Evolutionary conservation across 2,113 vertebrate genomes (phyloP), one percentile per base, ranked within the genome.

Genomic region (Phalacrocorax pelagicus): DNA sequence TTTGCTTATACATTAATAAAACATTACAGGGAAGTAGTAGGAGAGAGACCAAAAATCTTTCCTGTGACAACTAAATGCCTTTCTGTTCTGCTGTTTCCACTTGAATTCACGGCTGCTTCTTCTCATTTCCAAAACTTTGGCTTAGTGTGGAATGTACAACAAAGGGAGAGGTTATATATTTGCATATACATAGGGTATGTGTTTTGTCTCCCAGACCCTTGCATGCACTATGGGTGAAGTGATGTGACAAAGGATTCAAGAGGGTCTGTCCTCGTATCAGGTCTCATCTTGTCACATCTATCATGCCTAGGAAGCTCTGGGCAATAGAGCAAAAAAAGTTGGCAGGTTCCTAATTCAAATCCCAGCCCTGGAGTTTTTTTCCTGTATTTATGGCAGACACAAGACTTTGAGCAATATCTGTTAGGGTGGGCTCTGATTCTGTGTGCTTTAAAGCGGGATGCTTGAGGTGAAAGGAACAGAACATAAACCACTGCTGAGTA

Each of bases 1-100:
- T 91, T 95, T 88, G 40, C 66, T 91, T 93, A 44, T 75, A 58
- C 24, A 77, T 97, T 96, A 97, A 96, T 95, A 96, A 97, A 96
- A 94, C 83, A 93, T 97, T 95, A 88, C 67, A 91, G 36, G 78
- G 78, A 96, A 94, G 90, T 91, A 95, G 88, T 91, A 88, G 73
- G 47, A 91, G 77, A 95, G 38, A 93, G 81, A 95, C 79, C 58
- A 92, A 95, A 96, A 96, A 95, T 92, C 91, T 96, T 94, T 69
- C 58, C 38, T 79, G 29, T 86, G 86, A 95, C 94, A 96, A 92
- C 62, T 91, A 95, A 97, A 92, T 88, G 59, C 44, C 73, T 93
- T 92, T 93, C 77, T 66, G 13, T 88, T 88, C 57, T 58, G 4
- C 51, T 34, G 8, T 88, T 96, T 93, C 86, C 67, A 86, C 67